These are phyloP conservation scores for Bugulina stolonifera DNA, from an alignment of 2,888 invertebrate genomes.

Conservation along the genomic window DNA sequence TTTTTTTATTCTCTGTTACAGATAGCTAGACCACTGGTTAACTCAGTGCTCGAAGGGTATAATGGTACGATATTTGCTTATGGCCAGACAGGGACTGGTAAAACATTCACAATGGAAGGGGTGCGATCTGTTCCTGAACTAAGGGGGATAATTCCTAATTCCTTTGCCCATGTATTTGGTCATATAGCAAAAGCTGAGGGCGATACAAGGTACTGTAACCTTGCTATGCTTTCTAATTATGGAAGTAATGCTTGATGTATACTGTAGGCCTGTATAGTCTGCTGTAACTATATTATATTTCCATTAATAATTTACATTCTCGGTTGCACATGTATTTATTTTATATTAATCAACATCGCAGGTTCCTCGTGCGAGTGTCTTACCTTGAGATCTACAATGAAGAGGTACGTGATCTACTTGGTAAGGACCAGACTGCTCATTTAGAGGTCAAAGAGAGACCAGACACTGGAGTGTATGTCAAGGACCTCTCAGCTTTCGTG, in stretches of 20 bases:
- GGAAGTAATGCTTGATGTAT: too few relatives aligned
- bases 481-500: conserved; percentile 93
- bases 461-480: conserved; percentile 95
- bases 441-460: conserved; percentile 84
- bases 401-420: conserved; percentile 89
- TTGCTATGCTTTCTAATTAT: background rate
- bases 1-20: background rate
- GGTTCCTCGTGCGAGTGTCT: conserved; percentile 91
- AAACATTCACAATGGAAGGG: conserved; percentile 98
- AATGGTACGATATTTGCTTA: conserved; percentile 71
- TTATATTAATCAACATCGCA: too few relatives aligned
- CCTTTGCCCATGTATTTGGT: conserved; percentile 97
- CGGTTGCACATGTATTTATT: too few relatives aligned
- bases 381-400: conserved; percentile 99
- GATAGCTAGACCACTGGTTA: conserved; percentile 84
- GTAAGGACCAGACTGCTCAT: conserved; percentile 75
- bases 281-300: too few relatives aligned
- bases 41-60: conserved; percentile 90
- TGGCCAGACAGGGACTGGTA: conserved; percentile 81
- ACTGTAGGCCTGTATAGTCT: too few relatives aligned
- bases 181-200: conserved; percentile 90
- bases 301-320: too few relatives aligned
- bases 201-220: conserved; percentile 68
- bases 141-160: conserved; percentile 94
- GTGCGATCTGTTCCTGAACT: conserved; percentile 77